These are phyloP conservation scores for Phrynosoma platyrhinos DNA, from an alignment of 2,113 vertebrate genomes.

Conservation along the genomic window DNA sequence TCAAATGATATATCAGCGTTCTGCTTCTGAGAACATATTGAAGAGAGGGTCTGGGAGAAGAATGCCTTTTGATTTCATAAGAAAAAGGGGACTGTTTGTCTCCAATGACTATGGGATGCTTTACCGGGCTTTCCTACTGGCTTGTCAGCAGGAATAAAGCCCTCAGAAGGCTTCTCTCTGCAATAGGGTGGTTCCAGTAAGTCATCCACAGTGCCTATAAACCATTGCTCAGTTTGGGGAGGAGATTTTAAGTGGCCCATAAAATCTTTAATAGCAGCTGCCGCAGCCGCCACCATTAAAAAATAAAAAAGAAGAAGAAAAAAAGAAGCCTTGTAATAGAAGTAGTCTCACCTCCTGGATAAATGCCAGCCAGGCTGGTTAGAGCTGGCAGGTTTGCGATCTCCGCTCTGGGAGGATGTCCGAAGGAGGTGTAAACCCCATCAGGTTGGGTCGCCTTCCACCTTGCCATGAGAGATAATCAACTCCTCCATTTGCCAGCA, in stretches of 20 bases:
- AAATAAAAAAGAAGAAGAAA: not conserved
- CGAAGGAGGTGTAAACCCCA: not conserved
- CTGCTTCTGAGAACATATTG: not conserved
- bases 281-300: accelerated
- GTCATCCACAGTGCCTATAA: not conserved
- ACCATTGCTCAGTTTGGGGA: constrained; percentile 12
- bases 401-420: not conserved
- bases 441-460: not conserved
- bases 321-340: not conserved
- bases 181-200: not conserved
- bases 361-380: not conserved
- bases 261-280: not conserved
- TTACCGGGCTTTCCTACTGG: not conserved
- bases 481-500: not conserved
- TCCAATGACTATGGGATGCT: not conserved
- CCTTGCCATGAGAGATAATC: not conserved
- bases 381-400: constrained; percentile 4
- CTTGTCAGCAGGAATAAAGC: constrained; percentile 2
- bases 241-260: constrained; percentile 3
- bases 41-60: not conserved
- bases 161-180: not conserved
- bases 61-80: not conserved
- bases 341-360: not conserved
- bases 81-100: not conserved
- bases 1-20: not conserved